Evolutionary conservation across 2,888 invertebrate genomes (phyloP).

Genomic region (Lagria hirta): DNA sequence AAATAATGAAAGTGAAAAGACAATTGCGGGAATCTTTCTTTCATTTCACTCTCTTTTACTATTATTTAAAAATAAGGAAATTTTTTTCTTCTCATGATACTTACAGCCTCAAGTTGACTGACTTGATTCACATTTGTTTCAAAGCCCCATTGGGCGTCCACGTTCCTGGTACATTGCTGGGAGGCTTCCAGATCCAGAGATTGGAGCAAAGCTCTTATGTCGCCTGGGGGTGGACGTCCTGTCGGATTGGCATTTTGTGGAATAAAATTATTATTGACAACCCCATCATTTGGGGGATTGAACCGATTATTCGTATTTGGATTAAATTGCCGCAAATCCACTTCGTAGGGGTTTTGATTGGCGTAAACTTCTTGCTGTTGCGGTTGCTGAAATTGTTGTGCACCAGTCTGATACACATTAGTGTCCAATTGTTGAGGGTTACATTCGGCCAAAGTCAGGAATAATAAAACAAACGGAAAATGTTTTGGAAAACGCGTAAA

Average conservation of each 20-base stretch:
- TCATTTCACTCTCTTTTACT: conserved; percentile 14
- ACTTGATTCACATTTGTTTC: conserved; percentile 84
- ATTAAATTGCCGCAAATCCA: conserved; percentile 5
- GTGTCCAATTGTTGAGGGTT: conserved; percentile 32
- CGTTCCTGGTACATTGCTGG: conserved; percentile 80
- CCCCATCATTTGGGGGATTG: not conserved
- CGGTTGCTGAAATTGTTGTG: conserved; percentile 14
- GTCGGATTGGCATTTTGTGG: conserved; percentile 2
- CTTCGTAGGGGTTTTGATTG: not conserved
- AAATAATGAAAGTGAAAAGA: conserved; percentile 25
- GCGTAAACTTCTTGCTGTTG: conserved; percentile 11
- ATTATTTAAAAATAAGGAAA: no score
- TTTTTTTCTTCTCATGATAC: no score
- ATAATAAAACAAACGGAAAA: conserved; percentile 25
- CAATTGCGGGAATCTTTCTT: conserved; percentile 24
- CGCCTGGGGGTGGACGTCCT: conserved; percentile 38
- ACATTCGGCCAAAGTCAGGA: conserved; percentile 40
- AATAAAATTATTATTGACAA: conserved; percentile 1
- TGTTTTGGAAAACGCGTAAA: conserved; percentile 30
- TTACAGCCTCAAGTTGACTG: conserved; percentile 81
- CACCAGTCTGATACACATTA: conserved; percentile 17
- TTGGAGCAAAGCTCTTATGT: conserved; percentile 62
- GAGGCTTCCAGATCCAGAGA: conserved; percentile 76
- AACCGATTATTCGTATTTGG: conserved; percentile 5
- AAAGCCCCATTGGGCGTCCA: conserved; percentile 87